Base-by-base conservation (phyloP, 2,113 vertebrate genomes). In the Phrynosoma blainvillii region DNA sequence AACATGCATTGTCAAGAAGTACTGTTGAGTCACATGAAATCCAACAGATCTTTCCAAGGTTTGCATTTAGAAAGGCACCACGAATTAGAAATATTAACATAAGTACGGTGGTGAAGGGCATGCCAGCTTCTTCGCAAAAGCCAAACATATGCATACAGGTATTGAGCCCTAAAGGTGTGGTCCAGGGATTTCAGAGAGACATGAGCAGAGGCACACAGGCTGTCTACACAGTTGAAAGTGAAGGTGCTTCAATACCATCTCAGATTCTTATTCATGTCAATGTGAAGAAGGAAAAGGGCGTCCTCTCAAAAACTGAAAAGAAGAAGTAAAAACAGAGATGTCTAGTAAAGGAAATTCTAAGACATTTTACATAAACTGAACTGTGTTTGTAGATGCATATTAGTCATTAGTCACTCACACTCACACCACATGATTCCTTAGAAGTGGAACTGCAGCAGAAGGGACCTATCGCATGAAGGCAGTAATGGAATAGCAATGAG, bases 191-290 rank as follows among this genome's bases (percentile, higher is more conserved):
- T 75, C 40, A 42, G 20, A 59, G 54, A 47, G 82, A 80, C 5
- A 14, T 0, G 0, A 56, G 59, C 23, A 27, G 4, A 0, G 7
- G 66, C 0, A 5, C 71, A 1, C 0, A 4, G 1, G 73, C 73
- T 2, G 25, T 81, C 5, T 80, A 80, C 12, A 0, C 13, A 27
- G 13, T 47, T 16, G 42, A 47, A 75, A 40, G 10, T 23, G 32
- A 70, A 2, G 11, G 16, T 6, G 4, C 25, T 78, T 68, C 79
- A 2, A 66, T n/a, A 27, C 78, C 25, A 0, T 21, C 47, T 76
- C 54, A 79, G 20, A 2, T 56, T 27, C 13, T 36, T 12, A n/a
- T 81, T 74, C 78, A 66, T 0, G 0, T 42, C 14, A 71, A 77
- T 3, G 9, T 36, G 1, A 54, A 52, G 89, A 77, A 0, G 4